Base-by-base conservation (phyloP, 2,797 vertebrate genomes). In the Phoeniculus purpureus region DNA sequence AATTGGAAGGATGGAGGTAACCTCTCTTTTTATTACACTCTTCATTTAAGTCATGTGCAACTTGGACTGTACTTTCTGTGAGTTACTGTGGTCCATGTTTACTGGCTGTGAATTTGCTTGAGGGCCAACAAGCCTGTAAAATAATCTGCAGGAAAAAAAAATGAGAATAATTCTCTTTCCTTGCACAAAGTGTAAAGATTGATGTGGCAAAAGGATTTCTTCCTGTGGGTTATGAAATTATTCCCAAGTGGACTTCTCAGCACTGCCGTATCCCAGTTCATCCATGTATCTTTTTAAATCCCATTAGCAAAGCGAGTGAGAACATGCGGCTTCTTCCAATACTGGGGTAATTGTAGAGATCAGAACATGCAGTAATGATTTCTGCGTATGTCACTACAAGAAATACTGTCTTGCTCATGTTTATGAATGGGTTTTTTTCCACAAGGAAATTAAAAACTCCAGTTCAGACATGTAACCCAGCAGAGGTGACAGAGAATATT, bases 391-490 rank as follows among this genome's bases (percentile, higher is more conserved):
- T 66, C n/a, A 31, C 52, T 82, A 55, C 47, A 75, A 89, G 84
- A 93, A 95, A 84, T 91, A 87, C 66, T 78, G 72, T 85, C 48
- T 60, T 59, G 32, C 71, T 82, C 37, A 0, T 81, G 65, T 85
- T 90, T 81, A 61, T 91, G 76, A 66, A 56, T 85, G 89, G 89
- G 89, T 73, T 62, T 85, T 93, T 96, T 96, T 93, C 92, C 84
- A 75, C 81, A 81, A 90, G 94, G 92, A 95, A 95, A 95, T 94
- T 22, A 93, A 91, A 94, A 94, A 62, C 81, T 79, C 51, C 45
- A 68, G 70, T 95, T 75, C 68, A 87, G 81, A 54, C 56, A 51
- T 89, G 85, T 54, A 85, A 50, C 66, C 32, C 60, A 7, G 79
- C 17, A 43, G 88, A 90, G 78, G 73, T 90, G 92, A 90, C 82